Percentiles rank a stretch among this genome's conserved stretches.
Conservation (phyloP, 2,113 vertebrate genomes). For the Corythornis cristatus region DNA sequence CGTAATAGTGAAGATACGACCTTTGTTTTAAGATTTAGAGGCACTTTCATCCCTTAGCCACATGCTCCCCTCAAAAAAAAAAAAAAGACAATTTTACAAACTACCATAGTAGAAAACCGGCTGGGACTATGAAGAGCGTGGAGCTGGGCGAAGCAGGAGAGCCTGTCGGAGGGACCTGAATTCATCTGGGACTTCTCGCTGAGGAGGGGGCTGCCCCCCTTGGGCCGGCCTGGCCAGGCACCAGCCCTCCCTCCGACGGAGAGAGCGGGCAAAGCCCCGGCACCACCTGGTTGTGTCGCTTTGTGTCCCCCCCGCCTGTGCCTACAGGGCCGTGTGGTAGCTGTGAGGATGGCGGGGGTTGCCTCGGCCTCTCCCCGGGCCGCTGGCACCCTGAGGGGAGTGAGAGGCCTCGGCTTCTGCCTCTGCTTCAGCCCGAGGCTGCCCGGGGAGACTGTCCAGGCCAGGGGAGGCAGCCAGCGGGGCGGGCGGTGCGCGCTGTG, state of each 20-base stretch:
- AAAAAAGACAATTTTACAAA: neutral
- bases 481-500: neutral
- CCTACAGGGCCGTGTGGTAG: neutral
- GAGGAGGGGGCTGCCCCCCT: neutral
- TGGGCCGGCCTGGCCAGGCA: neutral
- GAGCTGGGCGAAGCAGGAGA: neutral
- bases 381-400: neutral
- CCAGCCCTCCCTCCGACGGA: neutral
- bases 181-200: neutral
- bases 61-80: accelerated
- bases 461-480: neutral
- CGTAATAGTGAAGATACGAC: accelerated
- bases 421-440: neutral
- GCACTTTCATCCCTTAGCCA: neutral
- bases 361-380: neutral
- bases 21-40: neutral
- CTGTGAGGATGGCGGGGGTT: neutral
- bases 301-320: neutral
- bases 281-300: neutral
- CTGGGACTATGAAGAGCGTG: neutral
- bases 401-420: neutral
- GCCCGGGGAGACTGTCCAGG: neutral
- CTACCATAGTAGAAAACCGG: neutral
- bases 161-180: neutral
- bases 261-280: neutral